These are phyloP conservation scores for Ceratina calcarata DNA, from an alignment of 1,140 invertebrate species.

Conservation along the genomic window DNA sequence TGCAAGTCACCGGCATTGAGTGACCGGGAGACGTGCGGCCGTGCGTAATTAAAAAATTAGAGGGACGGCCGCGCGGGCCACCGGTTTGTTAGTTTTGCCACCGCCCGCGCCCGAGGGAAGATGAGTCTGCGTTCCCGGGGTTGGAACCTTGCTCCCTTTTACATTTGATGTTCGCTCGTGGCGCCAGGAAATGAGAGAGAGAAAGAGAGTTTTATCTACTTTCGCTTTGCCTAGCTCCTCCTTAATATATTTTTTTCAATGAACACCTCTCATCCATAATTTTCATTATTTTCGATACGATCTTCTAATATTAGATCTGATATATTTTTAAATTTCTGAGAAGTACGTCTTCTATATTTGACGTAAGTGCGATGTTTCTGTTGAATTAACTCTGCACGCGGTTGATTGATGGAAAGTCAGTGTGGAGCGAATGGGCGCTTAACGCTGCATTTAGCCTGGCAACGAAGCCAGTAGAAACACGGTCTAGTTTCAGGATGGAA, in stretches of 20 bases:
- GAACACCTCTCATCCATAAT: too few species aligned
- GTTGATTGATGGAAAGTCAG: conserved; percentile 1
- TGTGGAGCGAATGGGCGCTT: background rate
- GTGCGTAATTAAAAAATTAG: conserved; percentile 77
- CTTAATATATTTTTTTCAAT: too few species aligned
- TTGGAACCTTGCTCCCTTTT: conserved; percentile 47
- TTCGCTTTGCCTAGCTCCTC: background rate
- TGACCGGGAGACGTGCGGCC: conserved; percentile 61
- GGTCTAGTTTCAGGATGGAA: background rate
- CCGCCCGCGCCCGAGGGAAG: conserved; percentile 1
- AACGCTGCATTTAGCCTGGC: conserved; percentile 5
- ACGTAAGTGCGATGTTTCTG: too few species aligned
- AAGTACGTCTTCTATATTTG: too few species aligned
- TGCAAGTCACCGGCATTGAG: conserved; percentile 70
- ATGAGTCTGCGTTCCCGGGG: conserved; percentile 30
- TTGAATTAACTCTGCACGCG: background rate
- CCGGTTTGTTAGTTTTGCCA: conserved; percentile 44
- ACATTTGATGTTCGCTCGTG: conserved; percentile 56
- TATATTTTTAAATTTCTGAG: too few species aligned
- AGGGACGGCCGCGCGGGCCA: conserved; percentile 54
- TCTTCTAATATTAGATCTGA: too few species aligned
- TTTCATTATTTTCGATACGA: too few species aligned
- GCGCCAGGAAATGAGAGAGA: conserved; percentile 61
- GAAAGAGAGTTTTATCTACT: background rate
- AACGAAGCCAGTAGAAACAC: conserved; percentile 1